These are phyloP conservation scores for Bubo bubo DNA, from an alignment of 2,113 vertebrate genomes.

Conservation along the genomic window DNA sequence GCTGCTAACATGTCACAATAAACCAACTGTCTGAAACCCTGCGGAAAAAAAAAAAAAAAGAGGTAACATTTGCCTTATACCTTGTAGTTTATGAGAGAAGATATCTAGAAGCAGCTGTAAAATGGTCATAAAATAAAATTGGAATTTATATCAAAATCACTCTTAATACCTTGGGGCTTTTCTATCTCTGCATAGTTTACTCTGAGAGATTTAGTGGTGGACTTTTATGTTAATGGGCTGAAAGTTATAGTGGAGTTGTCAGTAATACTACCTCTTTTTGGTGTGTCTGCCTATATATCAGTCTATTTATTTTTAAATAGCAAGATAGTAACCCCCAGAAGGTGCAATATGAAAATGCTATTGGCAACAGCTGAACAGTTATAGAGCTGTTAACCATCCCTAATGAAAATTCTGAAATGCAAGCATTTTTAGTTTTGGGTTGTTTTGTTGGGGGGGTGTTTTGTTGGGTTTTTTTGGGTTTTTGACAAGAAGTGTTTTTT, in stretches of 20 bases:
- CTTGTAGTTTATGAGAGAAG: constrained; percentile 56
- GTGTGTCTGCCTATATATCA: constrained; percentile 53
- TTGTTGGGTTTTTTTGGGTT: neutral
- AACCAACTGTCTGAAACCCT: constrained; percentile 65
- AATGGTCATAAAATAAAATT: constrained; percentile 73
- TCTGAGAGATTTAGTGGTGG: constrained; percentile 58
- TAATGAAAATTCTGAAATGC: neutral
- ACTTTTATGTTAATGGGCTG: constrained; percentile 56
- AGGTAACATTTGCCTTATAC: constrained; percentile 57
- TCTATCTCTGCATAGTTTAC: constrained; percentile 68
- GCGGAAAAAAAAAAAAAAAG: neutral
- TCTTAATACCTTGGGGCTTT: constrained; percentile 67
- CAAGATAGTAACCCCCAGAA: constrained; percentile 5
- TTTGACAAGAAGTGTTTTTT: neutral
- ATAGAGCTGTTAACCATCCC: neutral
- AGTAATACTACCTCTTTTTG: neutral
- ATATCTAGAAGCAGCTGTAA: constrained; percentile 65
- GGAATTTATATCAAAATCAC: constrained; percentile 73
- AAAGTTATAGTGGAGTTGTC: constrained; percentile 64
- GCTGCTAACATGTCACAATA: constrained; percentile 68
- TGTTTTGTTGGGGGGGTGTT: neutral
- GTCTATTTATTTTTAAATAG: constrained; percentile 68
- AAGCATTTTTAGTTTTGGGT: neutral
- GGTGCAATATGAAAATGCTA: neutral
- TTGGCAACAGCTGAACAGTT: constrained; percentile 27